Base-by-base conservation (phyloP, 1,140 invertebrate genomes). In the Drosophila nigromelanica region DNA sequence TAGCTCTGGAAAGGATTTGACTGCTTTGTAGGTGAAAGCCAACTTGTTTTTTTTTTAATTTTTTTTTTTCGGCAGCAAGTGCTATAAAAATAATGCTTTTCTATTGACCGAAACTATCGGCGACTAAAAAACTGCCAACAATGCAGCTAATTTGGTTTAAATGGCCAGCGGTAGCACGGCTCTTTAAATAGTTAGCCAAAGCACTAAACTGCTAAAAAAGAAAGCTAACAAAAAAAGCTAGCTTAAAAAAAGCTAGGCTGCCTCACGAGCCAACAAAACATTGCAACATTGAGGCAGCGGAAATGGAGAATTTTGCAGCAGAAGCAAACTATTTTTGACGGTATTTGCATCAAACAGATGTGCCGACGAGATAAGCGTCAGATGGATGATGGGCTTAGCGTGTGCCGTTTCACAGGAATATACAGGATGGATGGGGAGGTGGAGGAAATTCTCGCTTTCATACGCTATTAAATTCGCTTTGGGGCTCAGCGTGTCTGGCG, bases 101-200 rank as follows among this genome's bases (percentile, higher is more conserved):
- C 10, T 14, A 11, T 35, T 60, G 40, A 30, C 59, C 30, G 11
- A 48, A 12, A 48, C 33, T 58, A 40, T 50, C 30, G 27, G 37
- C 15, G 56, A 33, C 24, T 35, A 40, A 73, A 71, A 51, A 59
- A 4, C 30, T 35, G 37, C 33, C 7, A 37, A 82, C 73, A 74
- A 83, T 63, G 12, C 60, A 81, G 78, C 81, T 86, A 86, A 86
- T 81, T 79, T 85, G 63, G 73, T 67, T 79, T 79, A 79, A 83
- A 83, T 79, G 63, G 71, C 45, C 59, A 61, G 52, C 43, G 51
- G 37, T 71, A 43, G 70, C 74, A 62, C 15, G 60, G 75, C 24
- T 43, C 62, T 80, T 73, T 61, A 35, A 80, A 60, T 77, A 42
- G 77, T 78, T 56, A 47, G 64, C 71, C 56, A 14, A 14, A 54